These are phyloP conservation scores for Antidorcas marsupialis DNA, from an alignment of 2,113 vertebrate genomes.

Conservation along the genomic window DNA sequence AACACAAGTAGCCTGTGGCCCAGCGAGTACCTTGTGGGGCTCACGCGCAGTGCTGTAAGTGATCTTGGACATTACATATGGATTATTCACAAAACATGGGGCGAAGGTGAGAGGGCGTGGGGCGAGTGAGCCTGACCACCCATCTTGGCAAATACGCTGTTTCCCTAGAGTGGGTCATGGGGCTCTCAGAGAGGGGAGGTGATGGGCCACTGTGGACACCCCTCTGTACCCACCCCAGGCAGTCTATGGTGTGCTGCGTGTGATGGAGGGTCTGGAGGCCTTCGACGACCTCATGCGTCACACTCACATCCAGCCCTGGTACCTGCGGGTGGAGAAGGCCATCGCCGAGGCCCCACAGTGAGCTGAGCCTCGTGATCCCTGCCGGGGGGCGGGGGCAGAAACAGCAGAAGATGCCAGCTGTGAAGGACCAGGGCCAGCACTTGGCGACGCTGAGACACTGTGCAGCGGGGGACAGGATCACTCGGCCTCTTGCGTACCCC, in stretches of 20 bases:
- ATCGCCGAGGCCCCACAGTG: conserved; percentile 60
- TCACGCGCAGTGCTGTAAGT: background rate
- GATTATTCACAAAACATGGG: background rate
- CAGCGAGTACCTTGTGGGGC: background rate
- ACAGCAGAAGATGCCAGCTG: background rate
- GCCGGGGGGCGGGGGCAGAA: background rate
- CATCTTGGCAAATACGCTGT: background rate
- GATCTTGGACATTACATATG: background rate
- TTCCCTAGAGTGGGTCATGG: background rate
- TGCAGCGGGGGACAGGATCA: background rate
- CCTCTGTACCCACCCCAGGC: conserved; percentile 79
- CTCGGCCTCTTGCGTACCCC: background rate
- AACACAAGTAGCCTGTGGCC: background rate
- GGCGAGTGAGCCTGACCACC: background rate
- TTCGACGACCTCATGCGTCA: conserved; percentile 95
- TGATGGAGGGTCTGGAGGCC: conserved; percentile 96
- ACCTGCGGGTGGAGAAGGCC: conserved; percentile 87
- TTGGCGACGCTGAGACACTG: background rate
- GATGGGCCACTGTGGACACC: background rate
- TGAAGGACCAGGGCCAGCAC: background rate
- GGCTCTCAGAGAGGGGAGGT: background rate
- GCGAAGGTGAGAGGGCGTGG: accelerated
- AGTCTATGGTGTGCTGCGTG: conserved; percentile 93
- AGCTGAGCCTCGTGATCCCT: background rate
- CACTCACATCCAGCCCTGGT: conserved; percentile 92